phyloP scores from a whole-genome alignment of 2,113 vertebrate species.

The Ophiodon elongatus region DNA sequence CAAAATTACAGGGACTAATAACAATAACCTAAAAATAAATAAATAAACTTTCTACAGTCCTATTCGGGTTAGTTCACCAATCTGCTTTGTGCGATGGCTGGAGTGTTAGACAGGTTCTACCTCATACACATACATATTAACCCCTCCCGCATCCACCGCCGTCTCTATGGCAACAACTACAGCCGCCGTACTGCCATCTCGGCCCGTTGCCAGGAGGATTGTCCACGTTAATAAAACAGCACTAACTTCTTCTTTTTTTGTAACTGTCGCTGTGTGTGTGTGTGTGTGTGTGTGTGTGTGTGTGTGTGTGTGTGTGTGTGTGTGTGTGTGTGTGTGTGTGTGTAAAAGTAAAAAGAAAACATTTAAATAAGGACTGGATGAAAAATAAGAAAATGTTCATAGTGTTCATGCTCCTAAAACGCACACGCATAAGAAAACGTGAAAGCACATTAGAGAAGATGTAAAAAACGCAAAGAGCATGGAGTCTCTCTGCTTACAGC shows the following conservation, averaged over 20 bases:
- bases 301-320: not conserved
- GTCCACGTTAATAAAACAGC: conserved; percentile 24
- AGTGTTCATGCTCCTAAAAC: not conserved
- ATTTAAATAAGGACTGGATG: not conserved
- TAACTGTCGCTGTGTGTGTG: not conserved
- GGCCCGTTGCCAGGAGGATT: conserved; percentile 24
- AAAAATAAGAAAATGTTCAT: conserved; percentile 12
- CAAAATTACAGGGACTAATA: conserved; percentile 70
- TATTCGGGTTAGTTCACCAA: conserved; percentile 66
- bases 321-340: not conserved
- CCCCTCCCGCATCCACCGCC: conserved; percentile 13
- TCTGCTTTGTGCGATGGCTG: conserved; percentile 35
- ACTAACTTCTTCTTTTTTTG: not conserved
- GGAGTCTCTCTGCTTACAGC: not conserved
- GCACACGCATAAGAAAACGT: not conserved
- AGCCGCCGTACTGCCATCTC: conserved; percentile 2
- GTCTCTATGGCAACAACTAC: conserved; percentile 13
- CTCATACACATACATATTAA: conserved; percentile 38
- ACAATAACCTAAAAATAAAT: conserved; percentile 80
- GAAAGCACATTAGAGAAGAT: not conserved
- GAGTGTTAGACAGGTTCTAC: conserved; percentile 74
- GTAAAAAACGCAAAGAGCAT: too few relatives aligned
- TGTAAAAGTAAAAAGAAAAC: not conserved
- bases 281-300: not conserved
- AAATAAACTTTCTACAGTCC: conserved; percentile 75